phyloP scores from a whole-genome alignment of 2,888 invertebrate genomes.

The Linyphia triangularis region DNA sequence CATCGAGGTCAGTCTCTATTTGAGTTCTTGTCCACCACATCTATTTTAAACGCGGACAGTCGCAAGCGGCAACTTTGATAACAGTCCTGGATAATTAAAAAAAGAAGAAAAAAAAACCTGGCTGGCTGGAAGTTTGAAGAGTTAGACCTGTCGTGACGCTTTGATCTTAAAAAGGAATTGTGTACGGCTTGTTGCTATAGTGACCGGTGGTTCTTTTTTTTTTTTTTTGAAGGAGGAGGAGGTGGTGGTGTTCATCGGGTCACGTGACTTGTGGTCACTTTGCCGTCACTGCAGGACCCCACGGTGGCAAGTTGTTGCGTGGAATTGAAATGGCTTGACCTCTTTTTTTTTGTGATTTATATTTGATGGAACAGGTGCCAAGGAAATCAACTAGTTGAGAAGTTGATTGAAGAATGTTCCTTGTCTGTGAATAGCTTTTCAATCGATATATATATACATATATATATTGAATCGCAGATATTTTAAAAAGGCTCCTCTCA shows the following conservation, averaged over 20 bases:
- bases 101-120: slow-evolving; percentile 23
- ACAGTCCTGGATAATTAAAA: slow-evolving; percentile 6
- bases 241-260: slow-evolving; percentile 24
- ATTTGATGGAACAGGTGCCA: slow-evolving; percentile 23
- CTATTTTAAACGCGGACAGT: neutral
- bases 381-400: slow-evolving; percentile 2
- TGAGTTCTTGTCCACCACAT: neutral
- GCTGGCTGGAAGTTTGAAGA: neutral
- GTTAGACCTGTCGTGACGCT: slow-evolving; percentile 39
- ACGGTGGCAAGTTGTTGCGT: slow-evolving; percentile 38
- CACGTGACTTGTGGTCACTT: slow-evolving; percentile 46
- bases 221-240: no score
- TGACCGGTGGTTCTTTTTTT: slow-evolving; percentile 28
- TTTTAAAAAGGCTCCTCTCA: no score
- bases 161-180: slow-evolving; percentile 50
- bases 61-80: neutral
- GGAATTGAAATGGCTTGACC: slow-evolving; percentile 38
- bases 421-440: no score
- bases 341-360: neutral
- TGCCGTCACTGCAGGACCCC: slow-evolving; percentile 4
- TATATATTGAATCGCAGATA: no score
- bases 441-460: no score
- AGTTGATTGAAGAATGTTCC: no score
- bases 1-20: slow-evolving; percentile 8
- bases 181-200: slow-evolving; percentile 53